Conservation (phyloP, 2,113 vertebrate species). For the Saguinus imperator region DNA sequence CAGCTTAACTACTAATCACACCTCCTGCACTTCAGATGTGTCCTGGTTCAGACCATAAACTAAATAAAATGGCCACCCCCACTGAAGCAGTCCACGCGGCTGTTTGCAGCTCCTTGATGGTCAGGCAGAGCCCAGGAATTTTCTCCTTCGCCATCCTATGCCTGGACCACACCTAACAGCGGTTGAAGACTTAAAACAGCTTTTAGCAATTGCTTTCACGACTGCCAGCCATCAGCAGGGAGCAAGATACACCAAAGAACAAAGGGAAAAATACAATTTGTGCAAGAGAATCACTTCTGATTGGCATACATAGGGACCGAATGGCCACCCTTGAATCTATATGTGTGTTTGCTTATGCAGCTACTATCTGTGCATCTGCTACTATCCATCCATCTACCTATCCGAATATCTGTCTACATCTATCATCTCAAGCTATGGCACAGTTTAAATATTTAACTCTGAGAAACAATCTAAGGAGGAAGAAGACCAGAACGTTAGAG, state of each 20-base stretch:
- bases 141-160: background rate
- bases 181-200: background rate
- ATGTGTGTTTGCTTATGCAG: background rate
- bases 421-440: background rate
- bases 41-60: background rate
- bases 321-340: accelerated
- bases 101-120: background rate
- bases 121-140: background rate
- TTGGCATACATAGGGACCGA: accelerated
- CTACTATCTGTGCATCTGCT: background rate
- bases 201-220: background rate
- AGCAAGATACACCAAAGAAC: background rate
- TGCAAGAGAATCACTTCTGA: background rate
- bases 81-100: background rate
- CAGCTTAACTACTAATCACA: background rate
- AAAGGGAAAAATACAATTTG: background rate
- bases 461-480: background rate
- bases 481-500: no score
- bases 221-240: background rate
- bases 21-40: background rate
- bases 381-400: background rate
- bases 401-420: background rate
- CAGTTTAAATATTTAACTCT: background rate
- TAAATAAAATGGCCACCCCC: background rate
- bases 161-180: no score